Base-by-base conservation (phyloP, 2,888 invertebrate species). In the Drosophila barbarae region DNA sequence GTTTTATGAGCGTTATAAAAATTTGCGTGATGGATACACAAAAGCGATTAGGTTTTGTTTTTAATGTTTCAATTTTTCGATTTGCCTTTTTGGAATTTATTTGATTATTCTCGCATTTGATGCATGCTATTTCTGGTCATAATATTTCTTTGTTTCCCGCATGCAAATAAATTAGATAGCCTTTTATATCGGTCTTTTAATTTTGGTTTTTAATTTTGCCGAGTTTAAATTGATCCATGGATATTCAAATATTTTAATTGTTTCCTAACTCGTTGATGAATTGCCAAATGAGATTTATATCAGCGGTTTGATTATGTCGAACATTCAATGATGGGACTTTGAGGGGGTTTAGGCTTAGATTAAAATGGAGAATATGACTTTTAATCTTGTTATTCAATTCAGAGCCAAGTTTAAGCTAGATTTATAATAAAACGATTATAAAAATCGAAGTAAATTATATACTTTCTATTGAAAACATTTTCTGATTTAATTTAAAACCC, bases 11-110 rank as follows among this genome's bases (percentile, higher is more conserved):
- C 42, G 63, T 41, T 52, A 75, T 75, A 75, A 75, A 75, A 70
- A 68, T 50, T 67, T 57, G 59, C 71, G 61, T 60, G 59, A 66
- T 73, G 76, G 34, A 71, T 75, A 75, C 76, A 76, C 61, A 52
- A 71, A 71, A 76, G 65, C 73, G 73, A 76, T 75, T 75, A 69
- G 71, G 65, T 71, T 72, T 72, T 56, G 58, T 30, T 69, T 65
- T 71, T 73, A 64, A 75, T 75, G 76, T 75, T 73, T 75, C 52
- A 75, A 75, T 75, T 71, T 73, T 58, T 44, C 34, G 68, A 51
- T 49, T 57, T 71, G 54, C 58, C 59, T 73, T 68, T 60, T 66
- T 66, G 66, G 63, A 55, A 57, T 74, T 64, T 49, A 70, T 72
- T 59, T 71, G 58, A 68, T 68, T 52, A 38, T 47, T 46, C 53